phyloP scores from a whole-genome alignment of 2,888 invertebrate species.

The Hemaris fuciformis region DNA sequence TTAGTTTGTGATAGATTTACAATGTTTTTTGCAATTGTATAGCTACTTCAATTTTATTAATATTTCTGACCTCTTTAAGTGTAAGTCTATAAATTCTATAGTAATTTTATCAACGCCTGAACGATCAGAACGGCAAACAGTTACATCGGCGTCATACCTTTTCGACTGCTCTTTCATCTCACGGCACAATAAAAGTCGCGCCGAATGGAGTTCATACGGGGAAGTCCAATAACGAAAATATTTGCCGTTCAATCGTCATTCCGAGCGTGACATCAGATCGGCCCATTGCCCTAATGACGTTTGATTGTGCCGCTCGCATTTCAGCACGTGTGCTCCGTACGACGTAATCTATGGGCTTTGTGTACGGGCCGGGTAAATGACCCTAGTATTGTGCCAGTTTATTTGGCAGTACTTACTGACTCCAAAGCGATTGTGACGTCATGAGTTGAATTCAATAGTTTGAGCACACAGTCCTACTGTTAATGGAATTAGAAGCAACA shows the following conservation, averaged over 20 bases:
- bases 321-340: constrained; percentile 30
- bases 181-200: constrained; percentile 5
- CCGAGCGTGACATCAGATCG: constrained; percentile 40
- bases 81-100: too few species aligned
- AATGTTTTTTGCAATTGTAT: too few species aligned
- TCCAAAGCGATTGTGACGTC: not conserved
- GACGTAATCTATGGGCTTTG: constrained; percentile 17
- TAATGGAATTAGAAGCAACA: too few species aligned
- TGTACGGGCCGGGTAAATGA: constrained; percentile 3
- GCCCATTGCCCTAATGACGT: constrained; percentile 45
- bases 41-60: too few species aligned
- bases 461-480: not conserved
- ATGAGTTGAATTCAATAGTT: not conserved
- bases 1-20: too few species aligned
- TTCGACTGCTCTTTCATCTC: constrained; percentile 7
- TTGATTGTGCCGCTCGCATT: constrained; percentile 39
- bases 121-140: not conserved
- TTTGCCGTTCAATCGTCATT: constrained; percentile 44
- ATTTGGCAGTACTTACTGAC: not conserved
- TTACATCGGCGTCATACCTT: not conserved
- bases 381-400: not conserved
- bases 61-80: too few species aligned
- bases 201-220: constrained; percentile 20
- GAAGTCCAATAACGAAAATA: constrained; percentile 47
- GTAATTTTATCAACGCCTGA: not conserved